Conservation (phyloP, 1,140 invertebrate genomes). For the Drosophila sp. region DNA sequence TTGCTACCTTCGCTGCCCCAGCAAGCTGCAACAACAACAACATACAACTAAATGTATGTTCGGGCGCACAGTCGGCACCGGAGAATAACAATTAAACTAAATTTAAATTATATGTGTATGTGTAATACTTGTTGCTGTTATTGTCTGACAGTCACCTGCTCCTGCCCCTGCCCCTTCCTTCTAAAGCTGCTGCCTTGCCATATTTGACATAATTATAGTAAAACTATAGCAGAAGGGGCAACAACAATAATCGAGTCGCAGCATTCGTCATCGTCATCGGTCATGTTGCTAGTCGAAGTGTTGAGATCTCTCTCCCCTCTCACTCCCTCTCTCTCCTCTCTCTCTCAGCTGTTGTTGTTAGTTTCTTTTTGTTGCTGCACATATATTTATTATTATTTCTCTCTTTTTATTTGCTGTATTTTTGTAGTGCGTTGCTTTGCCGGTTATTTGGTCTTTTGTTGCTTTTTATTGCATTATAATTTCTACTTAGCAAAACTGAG, state of each 20-base stretch:
- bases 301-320: constrained; percentile 26
- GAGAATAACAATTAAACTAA: constrained; percentile 84
- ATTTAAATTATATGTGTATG: constrained; percentile 82
- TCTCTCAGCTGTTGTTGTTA: constrained; percentile 13
- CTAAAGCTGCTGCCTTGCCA: constrained; percentile 15
- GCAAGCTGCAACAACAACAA: constrained; percentile 29
- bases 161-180: constrained; percentile 11
- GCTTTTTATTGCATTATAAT: constrained; percentile 77
- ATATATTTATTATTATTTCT: constrained; percentile 64
- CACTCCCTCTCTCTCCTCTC: constrained; percentile 41
- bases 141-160: constrained; percentile 2
- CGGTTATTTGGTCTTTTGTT: constrained; percentile 55
- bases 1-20: constrained; percentile 31
- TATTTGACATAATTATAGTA: constrained; percentile 72
- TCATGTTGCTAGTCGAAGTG: constrained; percentile 35
- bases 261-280: constrained; percentile 63
- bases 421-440: constrained; percentile 52
- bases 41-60: constrained; percentile 22
- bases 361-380: too few relatives aligned
- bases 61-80: constrained; percentile 42
- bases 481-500: constrained; percentile 75
- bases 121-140: constrained; percentile 58
- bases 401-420: constrained; percentile 29
- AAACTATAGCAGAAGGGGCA: constrained; percentile 64
- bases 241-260: constrained; percentile 37